Percentiles rank a stretch among this genome's conserved stretches.
phyloP scores from a whole-genome alignment of 2,888 invertebrate species.

The Taphrorychus bicolor region DNA sequence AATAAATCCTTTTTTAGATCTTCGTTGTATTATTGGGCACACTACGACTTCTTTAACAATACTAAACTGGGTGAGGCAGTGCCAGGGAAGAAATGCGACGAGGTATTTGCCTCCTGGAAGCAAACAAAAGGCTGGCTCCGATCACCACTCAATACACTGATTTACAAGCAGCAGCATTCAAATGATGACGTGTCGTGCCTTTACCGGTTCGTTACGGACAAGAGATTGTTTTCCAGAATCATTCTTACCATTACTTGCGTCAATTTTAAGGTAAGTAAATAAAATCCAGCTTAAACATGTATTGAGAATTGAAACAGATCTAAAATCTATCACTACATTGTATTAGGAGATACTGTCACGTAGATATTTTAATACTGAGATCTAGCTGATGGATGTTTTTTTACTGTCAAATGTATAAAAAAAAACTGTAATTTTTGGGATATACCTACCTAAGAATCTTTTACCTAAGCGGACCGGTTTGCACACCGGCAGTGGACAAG shows the following conservation, averaged over 20 bases:
- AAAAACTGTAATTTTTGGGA: too few relatives aligned
- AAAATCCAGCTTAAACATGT: too few relatives aligned
- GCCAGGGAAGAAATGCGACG: constrained; percentile 83
- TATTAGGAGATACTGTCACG: too few relatives aligned
- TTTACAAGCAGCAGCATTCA: constrained; percentile 80
- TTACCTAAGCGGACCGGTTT: too few relatives aligned
- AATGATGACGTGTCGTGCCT: constrained; percentile 80
- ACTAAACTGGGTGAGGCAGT: constrained; percentile 86
- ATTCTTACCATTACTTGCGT: constrained; percentile 79
- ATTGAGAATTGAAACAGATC: too few relatives aligned
- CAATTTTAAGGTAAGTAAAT: constrained; percentile 73
- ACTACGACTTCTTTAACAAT: constrained; percentile 93
- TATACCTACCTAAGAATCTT: too few relatives aligned
- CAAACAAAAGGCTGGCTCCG: constrained; percentile 76
- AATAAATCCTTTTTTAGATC: constrained; percentile 67
- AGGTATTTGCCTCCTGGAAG: constrained; percentile 87
- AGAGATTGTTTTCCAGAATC: constrained; percentile 80
- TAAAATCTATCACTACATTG: too few relatives aligned
- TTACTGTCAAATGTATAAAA: too few relatives aligned
- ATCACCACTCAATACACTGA: constrained; percentile 85
- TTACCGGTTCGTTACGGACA: constrained; percentile 85
- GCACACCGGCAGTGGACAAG: too few relatives aligned
- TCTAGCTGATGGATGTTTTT: too few relatives aligned
- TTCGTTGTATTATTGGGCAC: constrained; percentile 94
- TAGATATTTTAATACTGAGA: too few relatives aligned